Percentiles rank a stretch among this genome's conserved stretches.
These are phyloP conservation scores for Onthophagus taurus DNA, from an alignment of 1,140 invertebrate species.

Conservation along the genomic window DNA sequence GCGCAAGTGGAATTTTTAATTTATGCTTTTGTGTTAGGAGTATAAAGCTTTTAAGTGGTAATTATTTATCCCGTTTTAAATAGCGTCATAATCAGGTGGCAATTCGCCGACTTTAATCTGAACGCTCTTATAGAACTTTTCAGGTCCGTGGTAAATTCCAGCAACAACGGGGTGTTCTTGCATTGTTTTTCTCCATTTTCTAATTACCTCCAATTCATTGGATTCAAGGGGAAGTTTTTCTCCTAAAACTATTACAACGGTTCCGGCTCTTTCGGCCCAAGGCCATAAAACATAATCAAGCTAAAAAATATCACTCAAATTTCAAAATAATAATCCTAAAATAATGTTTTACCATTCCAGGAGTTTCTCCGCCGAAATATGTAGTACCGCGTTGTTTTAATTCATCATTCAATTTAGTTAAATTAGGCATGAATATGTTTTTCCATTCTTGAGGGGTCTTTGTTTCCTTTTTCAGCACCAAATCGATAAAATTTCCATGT, in stretches of 20 bases:
- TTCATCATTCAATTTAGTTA: conserved; percentile 60
- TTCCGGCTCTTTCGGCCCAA: conserved; percentile 63
- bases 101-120: conserved; percentile 20
- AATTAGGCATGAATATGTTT: conserved; percentile 36
- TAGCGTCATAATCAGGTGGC: conserved; percentile 26
- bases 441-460: conserved; percentile 25
- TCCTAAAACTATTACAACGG: conserved; percentile 45
- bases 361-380: conserved; percentile 58
- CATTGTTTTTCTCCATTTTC: conserved; percentile 59
- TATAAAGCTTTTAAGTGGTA: too few relatives aligned
- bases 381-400: conserved; percentile 48
- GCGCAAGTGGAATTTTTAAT: too few relatives aligned
- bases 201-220: conserved; percentile 21
- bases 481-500: conserved; percentile 25
- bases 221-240: conserved; percentile 43
- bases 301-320: conserved; percentile 15
- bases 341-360: conserved; percentile 51
- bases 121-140: conserved; percentile 28
- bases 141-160: conserved; percentile 27
- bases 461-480: conserved; percentile 21
- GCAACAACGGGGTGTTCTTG: conserved; percentile 47
- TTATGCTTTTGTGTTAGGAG: too few relatives aligned
- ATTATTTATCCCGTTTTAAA: conserved; percentile 20
- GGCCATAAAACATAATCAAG: conserved; percentile 86
- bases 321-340: background rate